Conservation (phyloP, 2,113 vertebrate species). For the Panthera tigris region DNA sequence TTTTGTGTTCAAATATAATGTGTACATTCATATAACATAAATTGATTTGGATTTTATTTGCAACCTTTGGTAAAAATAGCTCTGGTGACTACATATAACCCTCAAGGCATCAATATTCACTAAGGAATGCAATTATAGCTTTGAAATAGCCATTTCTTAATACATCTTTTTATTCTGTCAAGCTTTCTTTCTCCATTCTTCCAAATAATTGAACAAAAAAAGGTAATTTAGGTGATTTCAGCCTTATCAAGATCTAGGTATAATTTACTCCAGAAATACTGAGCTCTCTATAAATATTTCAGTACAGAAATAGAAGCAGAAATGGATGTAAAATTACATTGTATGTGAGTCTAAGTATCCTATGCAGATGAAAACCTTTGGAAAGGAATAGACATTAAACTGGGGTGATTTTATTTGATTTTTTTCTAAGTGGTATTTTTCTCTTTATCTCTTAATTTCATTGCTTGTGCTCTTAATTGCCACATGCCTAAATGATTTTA, state of each 20-base stretch:
- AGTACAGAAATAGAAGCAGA: conserved; percentile 60
- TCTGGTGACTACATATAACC: conserved; percentile 1
- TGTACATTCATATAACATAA: conserved; percentile 52
- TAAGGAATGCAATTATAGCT: conserved; percentile 58
- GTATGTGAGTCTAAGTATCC: conserved; percentile 47
- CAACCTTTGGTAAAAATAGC: conserved; percentile 65
- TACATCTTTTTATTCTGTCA: conserved; percentile 69
- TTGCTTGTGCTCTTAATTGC: conserved; percentile 76
- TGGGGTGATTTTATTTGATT: conserved; percentile 64
- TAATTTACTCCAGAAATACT: conserved; percentile 71
- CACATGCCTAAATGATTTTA: conserved; percentile 74
- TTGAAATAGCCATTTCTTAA: conserved; percentile 58
- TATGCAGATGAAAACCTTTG: conserved; percentile 42
- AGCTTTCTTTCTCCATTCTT: conserved; percentile 58
- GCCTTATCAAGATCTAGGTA: conserved; percentile 59
- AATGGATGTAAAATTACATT: conserved; percentile 72
- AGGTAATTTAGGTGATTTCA: conserved; percentile 75
- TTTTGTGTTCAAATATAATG: conserved; percentile 43
- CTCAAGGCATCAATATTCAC: conserved; percentile 56
- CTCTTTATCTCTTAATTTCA: conserved; percentile 64
- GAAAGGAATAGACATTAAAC: conserved; percentile 55
- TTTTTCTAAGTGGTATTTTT: conserved; percentile 67
- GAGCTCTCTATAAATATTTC: conserved; percentile 73
- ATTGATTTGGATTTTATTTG: conserved; percentile 68
- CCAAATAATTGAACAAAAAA: conserved; percentile 74